phyloP scores from a whole-genome alignment of 1,140 invertebrate genomes.

The Hirudo medicinalis region DNA sequence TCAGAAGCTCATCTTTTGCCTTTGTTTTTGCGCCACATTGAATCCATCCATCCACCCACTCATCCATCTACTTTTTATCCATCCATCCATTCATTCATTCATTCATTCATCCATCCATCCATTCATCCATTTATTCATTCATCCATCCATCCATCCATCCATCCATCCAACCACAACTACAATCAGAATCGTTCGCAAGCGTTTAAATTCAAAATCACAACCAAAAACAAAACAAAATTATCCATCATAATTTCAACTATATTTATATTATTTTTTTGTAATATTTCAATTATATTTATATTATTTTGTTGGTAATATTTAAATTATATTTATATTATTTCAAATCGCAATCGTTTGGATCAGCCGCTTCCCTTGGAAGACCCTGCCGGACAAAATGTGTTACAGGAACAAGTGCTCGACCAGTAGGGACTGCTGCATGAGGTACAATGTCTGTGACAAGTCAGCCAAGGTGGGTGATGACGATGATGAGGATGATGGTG shows the following conservation, averaged over 20 bases:
- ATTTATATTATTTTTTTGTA: no score
- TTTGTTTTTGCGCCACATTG: no score
- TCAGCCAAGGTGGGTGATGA: conserved; percentile 7
- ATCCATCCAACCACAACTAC: neutral
- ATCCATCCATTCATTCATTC: conserved; percentile 5
- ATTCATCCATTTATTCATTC: conserved; percentile 1
- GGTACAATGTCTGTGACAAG: conserved; percentile 15
- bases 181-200: neutral
- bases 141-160: conserved; percentile 11
- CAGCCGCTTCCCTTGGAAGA: conserved; percentile 11
- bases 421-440: conserved; percentile 4
- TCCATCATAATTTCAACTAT: neutral
- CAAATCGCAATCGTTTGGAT: neutral
- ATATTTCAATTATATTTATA: neutral
- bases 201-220: neutral
- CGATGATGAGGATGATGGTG: neutral
- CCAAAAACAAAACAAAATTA: neutral
- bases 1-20: no score
- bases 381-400: conserved; percentile 5
- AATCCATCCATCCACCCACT: conserved; percentile 8
- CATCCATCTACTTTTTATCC: neutral
- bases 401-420: neutral
- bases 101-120: conserved; percentile 11
- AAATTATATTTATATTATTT: neutral
- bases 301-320: neutral